A percentile compares a stretch with the other conserved stretches of the same genome.
Evolutionary conservation across 2,888 invertebrate genomes (phyloP).

Genomic region (Tholera decimalis): DNA sequence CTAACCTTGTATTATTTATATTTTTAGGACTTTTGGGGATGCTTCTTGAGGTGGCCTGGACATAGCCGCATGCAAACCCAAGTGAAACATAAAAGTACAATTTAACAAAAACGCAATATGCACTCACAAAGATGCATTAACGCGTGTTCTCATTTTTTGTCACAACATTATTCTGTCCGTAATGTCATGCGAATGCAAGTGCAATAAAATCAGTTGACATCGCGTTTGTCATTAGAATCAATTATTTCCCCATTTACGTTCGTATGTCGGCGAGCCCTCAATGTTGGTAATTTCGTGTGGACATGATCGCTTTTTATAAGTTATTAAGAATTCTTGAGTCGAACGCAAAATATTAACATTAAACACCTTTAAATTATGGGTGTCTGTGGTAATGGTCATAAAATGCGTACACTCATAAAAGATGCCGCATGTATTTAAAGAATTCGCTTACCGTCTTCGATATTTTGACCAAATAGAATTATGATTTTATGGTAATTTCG

Average conservation of each 20-base stretch:
- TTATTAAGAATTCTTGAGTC: conserved; percentile 72
- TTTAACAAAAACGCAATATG: conserved; percentile 63
- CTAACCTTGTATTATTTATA: no score
- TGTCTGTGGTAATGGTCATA: conserved; percentile 57
- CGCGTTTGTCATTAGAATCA: conserved; percentile 84
- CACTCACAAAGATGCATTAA: conserved; percentile 65
- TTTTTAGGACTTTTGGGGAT: background rate
- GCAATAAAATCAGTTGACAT: conserved; percentile 80
- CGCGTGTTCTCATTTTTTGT: conserved; percentile 78
- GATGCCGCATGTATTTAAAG: conserved; percentile 55
- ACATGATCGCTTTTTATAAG: conserved; percentile 79
- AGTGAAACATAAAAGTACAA: conserved; percentile 50
- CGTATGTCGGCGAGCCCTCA: conserved; percentile 72
- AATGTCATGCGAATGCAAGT: conserved; percentile 74
- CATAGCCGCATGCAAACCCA: conserved; percentile 11
- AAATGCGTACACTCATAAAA: conserved; percentile 57
- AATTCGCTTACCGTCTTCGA: conserved; percentile 45
- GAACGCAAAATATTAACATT: conserved; percentile 69
- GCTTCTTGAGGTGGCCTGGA: background rate
- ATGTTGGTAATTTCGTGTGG: conserved; percentile 78
- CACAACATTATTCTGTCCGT: conserved; percentile 74
- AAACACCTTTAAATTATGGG: conserved; percentile 69
- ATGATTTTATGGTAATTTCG: conserved; percentile 52
- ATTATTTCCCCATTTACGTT: conserved; percentile 79
- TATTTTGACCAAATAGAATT: conserved; percentile 43